Base-by-base conservation (phyloP, 2,888 invertebrate species). In the Agriotes lineatus region DNA sequence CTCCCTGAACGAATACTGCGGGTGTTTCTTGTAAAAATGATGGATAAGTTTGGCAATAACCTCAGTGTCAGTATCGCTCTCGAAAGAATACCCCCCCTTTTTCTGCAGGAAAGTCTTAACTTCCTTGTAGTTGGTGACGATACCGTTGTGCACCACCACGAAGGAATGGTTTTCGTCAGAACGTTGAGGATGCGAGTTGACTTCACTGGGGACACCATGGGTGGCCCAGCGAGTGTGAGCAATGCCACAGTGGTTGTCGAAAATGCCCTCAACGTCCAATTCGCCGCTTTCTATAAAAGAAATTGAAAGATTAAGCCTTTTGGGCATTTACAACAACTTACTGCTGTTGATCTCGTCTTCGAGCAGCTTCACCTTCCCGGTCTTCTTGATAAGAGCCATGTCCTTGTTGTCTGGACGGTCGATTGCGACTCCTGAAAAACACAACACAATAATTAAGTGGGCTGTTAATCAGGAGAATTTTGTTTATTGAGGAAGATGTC, bases 211-310 rank as follows among this genome's bases (percentile, higher is more conserved):
- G 61, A 94, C 94, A 75, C 99, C 99, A 81, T 99, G 99, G 12
- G 99, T 99, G 0, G 99, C 99, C 99, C 99, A 99, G 80, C 99
- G 94, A 3, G 99, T 99, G 83, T 99, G 99, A 39, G 99, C 97
- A 79, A 99, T 99, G 35, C 99, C 99, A 74, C 95, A 93, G 82
- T 99, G 99, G 62, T 90, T 92, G 16, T 91, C 88, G 60, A 93
- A 90, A 61, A 87, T 85, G 22, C 88, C 88, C 50, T 93, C 93
- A 73, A 94, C 90, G 63, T 93, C 90, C 60, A 95, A 85, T 60
- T 90, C 88, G 30, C 85, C 85, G 73, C 88, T 90, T 80, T 84
- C 88, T 84, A 68, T 60, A 50, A 50, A 22, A 9, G 12, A 10
- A 22, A 60, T 48, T 35, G 18, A 39, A 37, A 6, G 19, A 44